Conservation (phyloP, 2,888 invertebrate genomes). For the Polyommatus icarus region DNA sequence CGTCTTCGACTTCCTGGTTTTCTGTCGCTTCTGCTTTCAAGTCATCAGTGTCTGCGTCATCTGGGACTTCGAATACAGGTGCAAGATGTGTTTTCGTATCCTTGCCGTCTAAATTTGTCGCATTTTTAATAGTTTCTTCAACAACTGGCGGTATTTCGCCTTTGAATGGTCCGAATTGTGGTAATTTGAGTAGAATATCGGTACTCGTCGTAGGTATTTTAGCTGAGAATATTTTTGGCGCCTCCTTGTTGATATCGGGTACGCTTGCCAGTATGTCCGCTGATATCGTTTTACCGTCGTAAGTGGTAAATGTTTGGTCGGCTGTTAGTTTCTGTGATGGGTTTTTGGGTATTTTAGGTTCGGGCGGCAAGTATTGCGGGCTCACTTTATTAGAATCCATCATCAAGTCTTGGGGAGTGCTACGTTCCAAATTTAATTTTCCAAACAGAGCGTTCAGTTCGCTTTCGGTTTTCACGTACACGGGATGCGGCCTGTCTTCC, state of each 20-base stretch:
- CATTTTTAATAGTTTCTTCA: slow-evolving; percentile 52
- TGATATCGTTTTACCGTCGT: slow-evolving; percentile 87
- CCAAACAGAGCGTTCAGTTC: slow-evolving; percentile 61
- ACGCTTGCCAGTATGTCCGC: slow-evolving; percentile 82
- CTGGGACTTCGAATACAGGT: slow-evolving; percentile 55
- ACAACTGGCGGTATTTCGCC: slow-evolving; percentile 84
- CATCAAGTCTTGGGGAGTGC: slow-evolving; percentile 79
- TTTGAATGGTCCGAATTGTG: slow-evolving; percentile 87
- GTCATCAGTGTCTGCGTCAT: slow-evolving; percentile 48
- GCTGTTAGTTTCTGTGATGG: slow-evolving; percentile 67
- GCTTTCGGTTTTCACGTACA: slow-evolving; percentile 66
- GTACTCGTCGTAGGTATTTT: slow-evolving; percentile 71
- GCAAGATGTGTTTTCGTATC: slow-evolving; percentile 60
- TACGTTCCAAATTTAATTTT: slow-evolving; percentile 68
- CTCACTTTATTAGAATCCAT: slow-evolving; percentile 87
- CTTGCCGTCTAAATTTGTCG: slow-evolving; percentile 38
- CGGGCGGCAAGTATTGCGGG: slow-evolving; percentile 87
- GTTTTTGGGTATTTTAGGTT: slow-evolving; percentile 71
- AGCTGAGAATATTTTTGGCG: slow-evolving; percentile 63
- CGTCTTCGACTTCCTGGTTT: slow-evolving; percentile 46
- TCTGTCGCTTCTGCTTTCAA: slow-evolving; percentile 57
- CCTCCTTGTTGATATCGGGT: slow-evolving; percentile 63
- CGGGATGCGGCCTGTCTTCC: slow-evolving; percentile 75
- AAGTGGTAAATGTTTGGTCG: slow-evolving; percentile 83
- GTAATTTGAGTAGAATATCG: slow-evolving; percentile 83